These are phyloP conservation scores for Cryptus armator DNA, from an alignment of 2,888 invertebrate species.

Conservation along the genomic window DNA sequence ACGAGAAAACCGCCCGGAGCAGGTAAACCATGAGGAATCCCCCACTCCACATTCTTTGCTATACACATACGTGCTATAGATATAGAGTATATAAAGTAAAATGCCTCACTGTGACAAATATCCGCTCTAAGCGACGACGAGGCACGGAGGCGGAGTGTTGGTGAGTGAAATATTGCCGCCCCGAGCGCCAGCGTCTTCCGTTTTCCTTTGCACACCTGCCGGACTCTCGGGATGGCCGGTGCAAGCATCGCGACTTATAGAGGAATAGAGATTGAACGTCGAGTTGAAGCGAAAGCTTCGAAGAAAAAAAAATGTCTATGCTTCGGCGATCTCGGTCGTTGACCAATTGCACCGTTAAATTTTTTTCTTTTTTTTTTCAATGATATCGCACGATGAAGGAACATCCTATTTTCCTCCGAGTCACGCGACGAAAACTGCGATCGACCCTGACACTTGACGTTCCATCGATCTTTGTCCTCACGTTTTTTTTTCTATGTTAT, in stretches of 20 bases:
- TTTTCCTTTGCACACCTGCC: conserved; percentile 6
- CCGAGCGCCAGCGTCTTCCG: conserved; percentile 34
- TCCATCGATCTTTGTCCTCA: conserved; percentile 10
- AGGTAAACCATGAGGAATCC: conserved; percentile 34
- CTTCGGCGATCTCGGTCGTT: neutral
- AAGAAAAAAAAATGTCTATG: conserved; percentile 3
- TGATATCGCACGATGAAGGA: neutral
- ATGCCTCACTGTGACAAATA: conserved; percentile 55
- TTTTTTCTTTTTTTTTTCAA: neutral
- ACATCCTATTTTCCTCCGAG: conserved; percentile 3
- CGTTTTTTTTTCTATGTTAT: neutral
- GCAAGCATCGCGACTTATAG: neutral
- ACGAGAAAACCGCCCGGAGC: conserved; percentile 28
- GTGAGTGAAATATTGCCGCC: conserved; percentile 57
- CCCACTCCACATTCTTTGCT: conserved; percentile 11
- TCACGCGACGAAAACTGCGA: conserved; percentile 6
- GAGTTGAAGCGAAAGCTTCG: neutral
- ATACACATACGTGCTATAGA: conserved; percentile 6
- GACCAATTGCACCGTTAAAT: conserved; percentile 17
- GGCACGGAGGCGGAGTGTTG: conserved; percentile 29
- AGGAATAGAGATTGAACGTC: conserved; percentile 21
- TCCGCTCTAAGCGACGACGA: conserved; percentile 46
- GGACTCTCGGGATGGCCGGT: neutral
- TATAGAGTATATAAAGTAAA: conserved; percentile 10
- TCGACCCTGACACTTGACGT: conserved; percentile 6